Conservation (phyloP, 2,888 invertebrate species). For the Eristalis intricaria region DNA sequence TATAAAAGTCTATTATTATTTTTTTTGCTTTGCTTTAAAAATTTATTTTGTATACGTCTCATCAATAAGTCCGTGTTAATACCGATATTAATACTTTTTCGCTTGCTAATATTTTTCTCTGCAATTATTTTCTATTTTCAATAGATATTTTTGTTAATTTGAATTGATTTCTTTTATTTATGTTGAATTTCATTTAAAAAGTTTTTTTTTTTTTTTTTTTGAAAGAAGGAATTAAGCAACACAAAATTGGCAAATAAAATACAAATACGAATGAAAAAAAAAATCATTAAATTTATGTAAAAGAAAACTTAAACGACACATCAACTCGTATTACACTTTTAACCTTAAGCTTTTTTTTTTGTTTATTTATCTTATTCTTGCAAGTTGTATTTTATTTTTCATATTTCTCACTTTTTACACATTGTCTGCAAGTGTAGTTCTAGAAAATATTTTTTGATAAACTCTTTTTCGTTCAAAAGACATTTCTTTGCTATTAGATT, state of each 20-base stretch:
- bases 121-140: constrained; percentile 33
- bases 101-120: constrained; percentile 78
- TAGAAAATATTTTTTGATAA: constrained; percentile 44
- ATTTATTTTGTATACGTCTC: constrained; percentile 41
- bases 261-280: constrained; percentile 47
- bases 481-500: constrained; percentile 32
- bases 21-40: constrained; percentile 55
- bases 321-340: constrained; percentile 72
- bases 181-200: constrained; percentile 78
- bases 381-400: constrained; percentile 36
- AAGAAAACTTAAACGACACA: constrained; percentile 62
- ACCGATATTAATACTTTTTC: constrained; percentile 73
- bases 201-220: constrained; percentile 37
- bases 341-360: constrained; percentile 62
- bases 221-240: constrained; percentile 50
- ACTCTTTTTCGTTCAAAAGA: constrained; percentile 40
- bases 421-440: constrained; percentile 83
- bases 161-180: constrained; percentile 74
- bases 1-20: constrained; percentile 19
- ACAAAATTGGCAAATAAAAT: constrained; percentile 63
- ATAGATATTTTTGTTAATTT: constrained; percentile 4
- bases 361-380: constrained; percentile 29
- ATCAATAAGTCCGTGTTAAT: constrained; percentile 60
- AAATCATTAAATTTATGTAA: constrained; percentile 4
- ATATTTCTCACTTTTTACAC: constrained; percentile 80